phyloP scores from a whole-genome alignment of 2,797 vertebrate species.

The Hapalemur alaotrensis region DNA sequence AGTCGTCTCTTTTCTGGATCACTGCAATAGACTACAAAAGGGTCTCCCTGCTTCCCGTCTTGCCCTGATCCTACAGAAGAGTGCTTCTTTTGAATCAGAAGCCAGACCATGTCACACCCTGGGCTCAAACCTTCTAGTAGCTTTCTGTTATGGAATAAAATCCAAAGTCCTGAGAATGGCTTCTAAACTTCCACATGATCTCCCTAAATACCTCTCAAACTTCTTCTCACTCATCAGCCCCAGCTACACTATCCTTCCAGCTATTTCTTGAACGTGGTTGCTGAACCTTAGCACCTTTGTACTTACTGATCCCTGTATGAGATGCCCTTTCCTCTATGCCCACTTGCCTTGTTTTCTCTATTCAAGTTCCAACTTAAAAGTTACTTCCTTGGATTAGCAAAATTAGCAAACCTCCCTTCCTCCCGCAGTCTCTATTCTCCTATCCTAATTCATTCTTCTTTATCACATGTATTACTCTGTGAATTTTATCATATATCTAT shows the following conservation, averaged over 20 bases:
- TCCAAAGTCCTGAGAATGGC: neutral
- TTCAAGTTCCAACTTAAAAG: neutral
- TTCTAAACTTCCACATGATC: neutral
- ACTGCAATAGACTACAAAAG: neutral
- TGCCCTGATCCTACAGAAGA: neutral
- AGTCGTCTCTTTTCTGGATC: neutral
- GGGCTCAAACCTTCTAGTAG: neutral
- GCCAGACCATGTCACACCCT: neutral
- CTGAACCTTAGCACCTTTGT: neutral
- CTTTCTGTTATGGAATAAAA: neutral
- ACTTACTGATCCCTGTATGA: neutral
- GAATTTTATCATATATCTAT: neutral
- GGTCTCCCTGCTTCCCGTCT: neutral
- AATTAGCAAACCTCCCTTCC: neutral
- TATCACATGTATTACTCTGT: neutral
- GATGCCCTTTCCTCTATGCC: neutral
- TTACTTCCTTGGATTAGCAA: neutral
- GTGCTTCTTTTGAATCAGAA: neutral
- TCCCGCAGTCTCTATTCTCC: neutral
- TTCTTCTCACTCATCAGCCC: neutral
- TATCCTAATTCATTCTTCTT: neutral
- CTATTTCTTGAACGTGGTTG: neutral
- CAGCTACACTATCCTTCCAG: neutral
- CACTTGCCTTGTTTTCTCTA: neutral
- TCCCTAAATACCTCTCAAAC: neutral